Conservation (phyloP, 2,888 invertebrate genomes). For the Liodrosophila aerea region DNA sequence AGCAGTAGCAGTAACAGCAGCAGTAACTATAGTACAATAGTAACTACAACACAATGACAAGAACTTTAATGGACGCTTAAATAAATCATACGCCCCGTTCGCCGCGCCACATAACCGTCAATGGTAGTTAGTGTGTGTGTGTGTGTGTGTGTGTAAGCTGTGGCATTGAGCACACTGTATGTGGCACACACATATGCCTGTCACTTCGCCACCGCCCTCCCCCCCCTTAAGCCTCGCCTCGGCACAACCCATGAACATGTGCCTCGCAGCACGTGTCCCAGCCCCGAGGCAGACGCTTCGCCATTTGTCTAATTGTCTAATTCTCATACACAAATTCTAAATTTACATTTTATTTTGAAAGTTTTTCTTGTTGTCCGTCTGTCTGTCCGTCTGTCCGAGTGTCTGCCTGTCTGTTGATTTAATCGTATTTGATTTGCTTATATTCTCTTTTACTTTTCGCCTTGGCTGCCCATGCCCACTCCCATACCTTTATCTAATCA, state of each 20-base stretch:
- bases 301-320: constrained; percentile 73
- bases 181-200: constrained; percentile 21
- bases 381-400: constrained; percentile 24
- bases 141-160: constrained; percentile 11
- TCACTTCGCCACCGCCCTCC: too few relatives aligned
- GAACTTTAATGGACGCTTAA: constrained; percentile 69
- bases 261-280: constrained; percentile 46
- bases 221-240: background rate
- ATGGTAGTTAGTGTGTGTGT: constrained; percentile 12
- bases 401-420: constrained; percentile 33
- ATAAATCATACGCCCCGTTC: constrained; percentile 70
- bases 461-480: background rate
- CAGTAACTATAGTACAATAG: constrained; percentile 20
- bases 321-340: constrained; percentile 54
- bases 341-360: constrained; percentile 54
- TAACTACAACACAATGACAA: constrained; percentile 47
- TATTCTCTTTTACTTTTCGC: constrained; percentile 1
- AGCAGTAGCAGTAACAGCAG: constrained; percentile 15
- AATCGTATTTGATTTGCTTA: constrained; percentile 43
- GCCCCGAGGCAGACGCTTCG: constrained; percentile 16
- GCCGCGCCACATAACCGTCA: constrained; percentile 30
- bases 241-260: constrained; percentile 19
- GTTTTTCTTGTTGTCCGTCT: constrained; percentile 24
- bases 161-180: constrained; percentile 64
- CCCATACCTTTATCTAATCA: constrained; percentile 66